These are phyloP conservation scores for Caenorhabditis afra DNA, from an alignment of 2,888 invertebrate species.

Conservation along the genomic window DNA sequence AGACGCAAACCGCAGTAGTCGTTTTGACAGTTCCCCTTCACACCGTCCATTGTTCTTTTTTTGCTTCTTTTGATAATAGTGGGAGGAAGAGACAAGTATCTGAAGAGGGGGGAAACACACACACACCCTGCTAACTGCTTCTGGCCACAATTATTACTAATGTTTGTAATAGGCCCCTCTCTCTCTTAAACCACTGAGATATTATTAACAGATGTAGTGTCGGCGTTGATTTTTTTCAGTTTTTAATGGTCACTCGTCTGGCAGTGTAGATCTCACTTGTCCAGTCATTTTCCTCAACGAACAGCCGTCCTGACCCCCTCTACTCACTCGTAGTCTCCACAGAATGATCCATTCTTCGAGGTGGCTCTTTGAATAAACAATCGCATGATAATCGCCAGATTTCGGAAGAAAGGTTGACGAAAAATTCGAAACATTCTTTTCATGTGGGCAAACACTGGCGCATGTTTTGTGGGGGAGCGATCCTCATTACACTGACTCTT, in stretches of 20 bases:
- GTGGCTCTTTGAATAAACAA: constrained; percentile 40
- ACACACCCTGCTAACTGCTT: constrained; percentile 45
- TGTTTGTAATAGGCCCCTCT: constrained; percentile 25
- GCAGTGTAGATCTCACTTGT: no score
- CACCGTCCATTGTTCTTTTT: constrained; percentile 39
- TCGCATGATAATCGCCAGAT: constrained; percentile 51
- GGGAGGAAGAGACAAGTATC: constrained; percentile 23
- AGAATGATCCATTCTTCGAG: neutral
- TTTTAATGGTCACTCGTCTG: neutral
- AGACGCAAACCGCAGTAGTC: constrained; percentile 17
- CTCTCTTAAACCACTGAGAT: neutral
- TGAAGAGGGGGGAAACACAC: constrained; percentile 31
- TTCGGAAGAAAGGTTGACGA: constrained; percentile 34
- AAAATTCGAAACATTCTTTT: constrained; percentile 49
- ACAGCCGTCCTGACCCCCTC: no score
- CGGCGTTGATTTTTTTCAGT: no score
- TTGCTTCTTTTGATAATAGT: constrained; percentile 41
- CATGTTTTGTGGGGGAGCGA: constrained; percentile 29
- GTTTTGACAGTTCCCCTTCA: constrained; percentile 25
- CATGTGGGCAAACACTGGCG: constrained; percentile 46
- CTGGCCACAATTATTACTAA: constrained; percentile 31
- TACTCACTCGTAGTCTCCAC: no score
- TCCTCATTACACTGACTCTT: neutral
- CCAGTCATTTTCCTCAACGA: no score
- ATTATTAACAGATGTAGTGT: constrained; percentile 9